phyloP scores from a whole-genome alignment of 2,797 vertebrate genomes.

The Macropus fuliginosus region DNA sequence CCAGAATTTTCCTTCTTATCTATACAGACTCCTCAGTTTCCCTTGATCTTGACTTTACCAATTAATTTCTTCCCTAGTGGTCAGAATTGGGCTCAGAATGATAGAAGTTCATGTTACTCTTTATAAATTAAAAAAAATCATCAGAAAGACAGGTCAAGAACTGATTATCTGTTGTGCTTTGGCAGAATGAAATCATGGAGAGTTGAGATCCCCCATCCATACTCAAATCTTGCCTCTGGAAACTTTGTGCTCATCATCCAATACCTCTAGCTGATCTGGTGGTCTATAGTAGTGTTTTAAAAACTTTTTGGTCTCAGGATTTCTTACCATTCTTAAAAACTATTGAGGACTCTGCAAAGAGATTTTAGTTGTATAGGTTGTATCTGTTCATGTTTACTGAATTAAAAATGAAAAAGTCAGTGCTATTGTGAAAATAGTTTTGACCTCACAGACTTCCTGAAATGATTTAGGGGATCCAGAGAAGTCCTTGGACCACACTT shows the following conservation, averaged over 20 bases:
- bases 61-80: neutral
- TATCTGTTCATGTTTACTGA: neutral
- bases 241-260: neutral
- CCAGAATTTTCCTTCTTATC: neutral
- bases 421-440: neutral
- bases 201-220: neutral
- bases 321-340: neutral
- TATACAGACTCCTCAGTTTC: neutral
- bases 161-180: neutral
- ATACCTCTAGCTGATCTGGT: neutral
- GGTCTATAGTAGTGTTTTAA: neutral
- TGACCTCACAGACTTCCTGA: neutral
- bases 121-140: neutral
- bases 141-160: neutral
- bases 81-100: neutral
- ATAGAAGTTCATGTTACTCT: neutral
- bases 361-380: neutral
- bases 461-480: neutral
- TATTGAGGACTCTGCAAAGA: neutral
- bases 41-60: neutral
- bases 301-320: neutral
- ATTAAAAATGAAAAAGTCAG: neutral
- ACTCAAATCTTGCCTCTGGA: neutral
- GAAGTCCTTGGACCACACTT: neutral
- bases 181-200: neutral